Evolutionary conservation across 2,797 vertebrate genomes (phyloP).

Genomic region (Danio choprae): DNA sequence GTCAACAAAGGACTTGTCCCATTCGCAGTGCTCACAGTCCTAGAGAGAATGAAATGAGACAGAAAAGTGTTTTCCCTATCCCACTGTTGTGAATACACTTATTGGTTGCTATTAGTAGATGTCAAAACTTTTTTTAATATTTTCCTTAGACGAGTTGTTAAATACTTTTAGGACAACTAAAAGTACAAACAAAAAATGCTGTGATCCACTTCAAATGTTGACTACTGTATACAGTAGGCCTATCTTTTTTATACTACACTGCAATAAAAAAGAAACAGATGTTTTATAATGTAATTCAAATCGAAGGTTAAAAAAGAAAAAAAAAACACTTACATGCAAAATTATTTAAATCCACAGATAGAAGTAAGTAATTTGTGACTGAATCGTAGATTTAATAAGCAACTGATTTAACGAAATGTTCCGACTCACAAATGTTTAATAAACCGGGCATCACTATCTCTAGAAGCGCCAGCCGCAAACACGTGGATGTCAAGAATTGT

Average conservation of each 20-base stretch:
- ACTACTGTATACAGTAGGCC: too few relatives aligned
- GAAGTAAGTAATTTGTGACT: background rate
- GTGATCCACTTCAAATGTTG: too few relatives aligned
- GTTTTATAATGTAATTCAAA: too few relatives aligned
- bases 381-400: background rate
- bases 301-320: too few relatives aligned
- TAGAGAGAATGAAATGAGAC: background rate
- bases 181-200: too few relatives aligned
- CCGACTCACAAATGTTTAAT: background rate
- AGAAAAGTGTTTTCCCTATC: background rate
- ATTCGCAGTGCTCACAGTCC: background rate
- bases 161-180: too few relatives aligned
- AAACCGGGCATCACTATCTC: background rate
- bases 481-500: background rate
- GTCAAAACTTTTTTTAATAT: too few relatives aligned
- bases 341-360: background rate
- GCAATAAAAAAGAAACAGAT: too few relatives aligned
- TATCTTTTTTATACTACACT: too few relatives aligned
- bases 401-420: background rate
- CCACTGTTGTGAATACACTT: background rate
- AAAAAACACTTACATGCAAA: too few relatives aligned
- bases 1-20: conserved; percentile 30
- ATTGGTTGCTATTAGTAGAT: background rate
- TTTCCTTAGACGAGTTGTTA: too few relatives aligned
- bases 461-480: background rate